phyloP scores from a whole-genome alignment of 2,888 invertebrate species.

The Emmelina monodactyla region DNA sequence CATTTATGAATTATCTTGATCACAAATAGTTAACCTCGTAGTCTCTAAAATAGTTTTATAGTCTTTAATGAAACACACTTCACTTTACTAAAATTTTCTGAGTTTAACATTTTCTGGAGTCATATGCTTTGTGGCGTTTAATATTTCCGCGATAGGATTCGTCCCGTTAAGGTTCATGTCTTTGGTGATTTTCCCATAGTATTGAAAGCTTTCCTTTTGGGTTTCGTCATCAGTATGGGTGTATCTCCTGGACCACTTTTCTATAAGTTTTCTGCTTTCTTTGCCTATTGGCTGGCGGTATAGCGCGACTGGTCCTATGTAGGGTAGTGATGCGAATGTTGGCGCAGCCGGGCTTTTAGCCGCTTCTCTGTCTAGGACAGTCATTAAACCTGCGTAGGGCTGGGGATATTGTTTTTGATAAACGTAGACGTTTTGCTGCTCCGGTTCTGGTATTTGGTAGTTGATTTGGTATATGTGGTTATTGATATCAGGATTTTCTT shows the following conservation, averaged over 20 bases:
- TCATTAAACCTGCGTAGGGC: constrained; percentile 32
- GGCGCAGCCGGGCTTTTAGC: constrained; percentile 28
- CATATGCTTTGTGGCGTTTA: no score
- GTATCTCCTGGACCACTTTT: constrained; percentile 28
- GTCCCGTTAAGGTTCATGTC: no score
- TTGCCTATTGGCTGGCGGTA: constrained; percentile 43
- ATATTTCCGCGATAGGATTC: no score
- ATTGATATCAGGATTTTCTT: neutral
- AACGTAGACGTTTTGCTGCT: no score
- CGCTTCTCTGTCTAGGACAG: constrained; percentile 30
- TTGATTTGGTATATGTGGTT: constrained; percentile 3
- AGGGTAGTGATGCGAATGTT: constrained; percentile 27
- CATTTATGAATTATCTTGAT: no score
- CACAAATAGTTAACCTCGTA: no score
- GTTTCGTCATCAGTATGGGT: constrained; percentile 6
- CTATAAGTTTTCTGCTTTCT: constrained; percentile 32
- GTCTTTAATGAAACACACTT: no score
- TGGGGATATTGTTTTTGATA: no score
- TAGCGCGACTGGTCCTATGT: constrained; percentile 34
- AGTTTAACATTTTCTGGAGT: no score
- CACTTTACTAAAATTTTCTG: no score
- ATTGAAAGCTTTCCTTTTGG: constrained; percentile 6
- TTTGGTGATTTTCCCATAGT: constrained; percentile 23
- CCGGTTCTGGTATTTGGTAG: no score
- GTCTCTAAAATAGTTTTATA: no score